These are phyloP conservation scores for Chlamydotis undulata DNA, from an alignment of 2,113 vertebrate genomes.

Conservation along the genomic window DNA sequence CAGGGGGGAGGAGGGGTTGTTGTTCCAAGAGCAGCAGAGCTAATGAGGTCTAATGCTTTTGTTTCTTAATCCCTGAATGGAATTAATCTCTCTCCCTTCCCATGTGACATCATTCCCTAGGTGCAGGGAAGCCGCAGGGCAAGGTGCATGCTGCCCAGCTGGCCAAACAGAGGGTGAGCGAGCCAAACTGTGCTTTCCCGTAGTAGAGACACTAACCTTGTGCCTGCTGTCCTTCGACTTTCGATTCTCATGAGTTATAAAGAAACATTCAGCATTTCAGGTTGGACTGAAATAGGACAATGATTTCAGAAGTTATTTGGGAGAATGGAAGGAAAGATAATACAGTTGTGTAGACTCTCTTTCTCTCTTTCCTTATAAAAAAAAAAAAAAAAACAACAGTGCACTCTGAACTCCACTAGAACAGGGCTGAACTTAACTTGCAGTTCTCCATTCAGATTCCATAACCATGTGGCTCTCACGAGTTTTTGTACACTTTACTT, in stretches of 20 bases:
- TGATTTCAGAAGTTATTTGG: background rate
- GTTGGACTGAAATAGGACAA: background rate
- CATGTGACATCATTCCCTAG: constrained; percentile 22
- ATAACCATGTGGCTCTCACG: background rate
- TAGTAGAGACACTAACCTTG: background rate
- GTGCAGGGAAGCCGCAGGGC: background rate
- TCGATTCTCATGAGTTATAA: fast-evolving
- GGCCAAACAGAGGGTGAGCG: background rate
- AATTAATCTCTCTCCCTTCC: constrained; percentile 47
- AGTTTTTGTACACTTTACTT: background rate
- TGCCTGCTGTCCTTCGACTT: background rate
- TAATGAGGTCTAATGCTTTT: constrained; percentile 57
- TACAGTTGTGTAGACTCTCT: background rate
- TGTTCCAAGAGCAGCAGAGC: constrained; percentile 28
- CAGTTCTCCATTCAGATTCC: background rate
- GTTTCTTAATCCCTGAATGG: constrained; percentile 52
- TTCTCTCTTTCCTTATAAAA: background rate
- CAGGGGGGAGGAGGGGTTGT: background rate
- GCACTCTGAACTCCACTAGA: background rate
- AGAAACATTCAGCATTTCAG: background rate
- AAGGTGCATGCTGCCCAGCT: background rate
- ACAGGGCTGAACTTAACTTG: background rate
- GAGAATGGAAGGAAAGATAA: background rate
- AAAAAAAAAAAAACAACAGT: background rate
- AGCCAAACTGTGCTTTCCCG: background rate